phyloP scores from a whole-genome alignment of 2,888 invertebrate genomes.

The Cheiracanthium punctorium region DNA sequence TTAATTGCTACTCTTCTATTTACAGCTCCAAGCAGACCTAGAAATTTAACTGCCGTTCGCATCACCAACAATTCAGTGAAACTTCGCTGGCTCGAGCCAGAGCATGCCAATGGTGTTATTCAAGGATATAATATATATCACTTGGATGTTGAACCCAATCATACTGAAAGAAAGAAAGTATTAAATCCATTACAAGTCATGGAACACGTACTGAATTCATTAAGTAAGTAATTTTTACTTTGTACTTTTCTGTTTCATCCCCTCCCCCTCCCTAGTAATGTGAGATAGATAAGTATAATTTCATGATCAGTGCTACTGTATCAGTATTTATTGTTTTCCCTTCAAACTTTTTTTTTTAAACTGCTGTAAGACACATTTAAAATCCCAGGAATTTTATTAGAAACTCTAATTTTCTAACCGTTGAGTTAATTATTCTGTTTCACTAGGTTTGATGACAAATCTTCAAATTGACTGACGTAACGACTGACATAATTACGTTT shows the following conservation, averaged over 20 bases:
- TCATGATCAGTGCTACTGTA: too few species aligned
- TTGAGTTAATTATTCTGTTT: background rate
- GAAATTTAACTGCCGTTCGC: conserved; percentile 86
- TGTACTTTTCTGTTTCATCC: too few species aligned
- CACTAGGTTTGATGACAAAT: background rate
- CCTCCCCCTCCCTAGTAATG: background rate
- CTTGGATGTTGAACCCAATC: conserved; percentile 80
- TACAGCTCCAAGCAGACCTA: conserved; percentile 85
- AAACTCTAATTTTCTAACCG: background rate
- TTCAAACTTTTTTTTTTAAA: too few species aligned
- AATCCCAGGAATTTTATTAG: background rate
- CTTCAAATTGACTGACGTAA: too few species aligned
- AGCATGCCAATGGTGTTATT: conserved; percentile 84
- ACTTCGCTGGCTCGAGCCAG: conserved; percentile 87
- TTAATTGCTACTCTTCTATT: background rate
- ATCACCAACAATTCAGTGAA: conserved; percentile 86
- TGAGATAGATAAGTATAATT: too few species aligned
- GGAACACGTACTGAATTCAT: conserved; percentile 80
- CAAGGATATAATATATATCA: conserved; percentile 84
- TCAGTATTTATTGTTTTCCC: too few species aligned
- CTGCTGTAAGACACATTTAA: too few species aligned
- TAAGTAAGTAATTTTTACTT: conserved; percentile 79
- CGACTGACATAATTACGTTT: too few species aligned
- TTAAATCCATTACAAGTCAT: conserved; percentile 76
- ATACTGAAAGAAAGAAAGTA: conserved; percentile 81